Evolutionary conservation across 2,113 vertebrate species (phyloP).

Genomic region (Leiothrix lutea): DNA sequence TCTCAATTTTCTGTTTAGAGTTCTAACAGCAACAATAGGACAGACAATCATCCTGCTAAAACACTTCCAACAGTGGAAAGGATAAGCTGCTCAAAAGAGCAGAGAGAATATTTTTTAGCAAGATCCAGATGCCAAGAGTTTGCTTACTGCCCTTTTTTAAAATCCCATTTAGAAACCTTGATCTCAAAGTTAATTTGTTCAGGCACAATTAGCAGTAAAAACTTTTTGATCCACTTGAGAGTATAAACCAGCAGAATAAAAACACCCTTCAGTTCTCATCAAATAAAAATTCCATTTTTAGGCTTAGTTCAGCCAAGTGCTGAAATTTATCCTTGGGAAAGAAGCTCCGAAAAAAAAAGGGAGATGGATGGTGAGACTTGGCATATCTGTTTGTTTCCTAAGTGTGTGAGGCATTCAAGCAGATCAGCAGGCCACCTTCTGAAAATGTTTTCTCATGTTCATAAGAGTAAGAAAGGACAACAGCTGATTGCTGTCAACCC

Average conservation of each 20-base stretch:
- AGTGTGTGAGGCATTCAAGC: background rate
- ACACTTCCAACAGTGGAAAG: background rate
- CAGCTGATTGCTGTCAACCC: background rate
- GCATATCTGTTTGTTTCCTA: background rate
- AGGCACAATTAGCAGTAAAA: background rate
- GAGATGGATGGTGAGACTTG: background rate
- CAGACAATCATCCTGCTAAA: background rate
- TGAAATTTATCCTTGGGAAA: background rate
- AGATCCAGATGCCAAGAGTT: background rate
- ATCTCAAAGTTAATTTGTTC: background rate
- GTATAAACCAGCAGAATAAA: background rate
- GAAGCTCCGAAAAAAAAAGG: background rate
- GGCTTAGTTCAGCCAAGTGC: background rate
- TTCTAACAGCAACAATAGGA: background rate
- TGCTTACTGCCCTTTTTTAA: background rate
- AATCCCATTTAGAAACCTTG: background rate
- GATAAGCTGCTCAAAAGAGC: background rate
- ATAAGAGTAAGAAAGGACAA: background rate
- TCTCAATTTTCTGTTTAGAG: background rate
- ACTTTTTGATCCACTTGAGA: background rate
- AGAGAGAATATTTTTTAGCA: background rate
- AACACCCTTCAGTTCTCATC: background rate
- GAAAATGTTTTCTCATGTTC: background rate
- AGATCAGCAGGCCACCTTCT: background rate
- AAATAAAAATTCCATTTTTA: background rate